Evolutionary conservation across 2,888 invertebrate species (phyloP).

Genomic region (Allygus modestus): DNA sequence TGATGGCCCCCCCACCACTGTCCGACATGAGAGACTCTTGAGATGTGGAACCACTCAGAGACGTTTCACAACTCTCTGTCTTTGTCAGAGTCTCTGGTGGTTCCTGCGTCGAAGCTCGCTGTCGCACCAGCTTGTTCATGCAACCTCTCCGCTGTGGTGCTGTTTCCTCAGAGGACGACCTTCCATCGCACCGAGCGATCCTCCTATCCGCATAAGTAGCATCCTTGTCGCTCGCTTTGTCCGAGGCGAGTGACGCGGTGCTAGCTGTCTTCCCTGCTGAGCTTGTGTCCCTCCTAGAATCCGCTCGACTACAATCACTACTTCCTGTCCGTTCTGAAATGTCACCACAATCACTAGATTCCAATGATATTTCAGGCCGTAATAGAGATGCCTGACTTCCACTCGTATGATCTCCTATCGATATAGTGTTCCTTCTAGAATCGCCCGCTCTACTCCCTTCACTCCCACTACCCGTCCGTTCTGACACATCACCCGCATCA

Average conservation of each 20-base stretch:
- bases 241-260: conserved; percentile 80
- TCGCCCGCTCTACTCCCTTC: conserved; percentile 72
- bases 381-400: conserved; percentile 74
- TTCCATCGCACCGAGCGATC: conserved; percentile 76
- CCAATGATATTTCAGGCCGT: conserved; percentile 82
- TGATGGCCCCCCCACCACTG: conserved; percentile 87
- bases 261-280: conserved; percentile 79
- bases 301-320: conserved; percentile 72
- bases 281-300: conserved; percentile 69
- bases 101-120: conserved; percentile 72
- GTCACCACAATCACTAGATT: conserved; percentile 83
- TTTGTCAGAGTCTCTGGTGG: conserved; percentile 73
- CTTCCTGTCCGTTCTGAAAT: conserved; percentile 78
- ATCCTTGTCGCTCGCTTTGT: conserved; percentile 78
- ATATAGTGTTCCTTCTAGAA: conserved; percentile 74
- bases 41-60: conserved; percentile 73
- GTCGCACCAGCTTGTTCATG: conserved; percentile 71
- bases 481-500: conserved; percentile 79
- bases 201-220: conserved; percentile 73
- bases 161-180: conserved; percentile 81
- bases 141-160: conserved; percentile 72
- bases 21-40: conserved; percentile 77
- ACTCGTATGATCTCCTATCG: conserved; percentile 74
- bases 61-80: conserved; percentile 72
- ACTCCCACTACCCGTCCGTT: conserved; percentile 74